A percentile compares a stretch with the other conserved stretches of the same genome.
Conservation (phyloP, 2,888 invertebrate species). For the Rotaria socialis region DNA sequence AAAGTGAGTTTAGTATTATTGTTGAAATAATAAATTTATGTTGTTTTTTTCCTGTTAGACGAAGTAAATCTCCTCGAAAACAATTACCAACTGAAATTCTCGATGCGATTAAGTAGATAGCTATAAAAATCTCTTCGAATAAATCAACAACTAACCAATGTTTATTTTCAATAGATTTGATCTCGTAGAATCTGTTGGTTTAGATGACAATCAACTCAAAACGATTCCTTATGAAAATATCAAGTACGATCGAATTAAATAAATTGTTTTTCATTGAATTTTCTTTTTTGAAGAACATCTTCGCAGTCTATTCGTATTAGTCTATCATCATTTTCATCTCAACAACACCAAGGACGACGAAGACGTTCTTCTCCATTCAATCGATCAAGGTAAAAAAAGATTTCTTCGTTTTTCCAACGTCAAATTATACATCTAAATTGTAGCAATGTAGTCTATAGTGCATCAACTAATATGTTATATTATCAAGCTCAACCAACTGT, state of each 20-base stretch:
- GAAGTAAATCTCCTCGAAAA: constrained; percentile 26
- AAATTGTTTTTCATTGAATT: neutral
- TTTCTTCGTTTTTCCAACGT: neutral
- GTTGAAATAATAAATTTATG: neutral
- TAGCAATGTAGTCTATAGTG: neutral
- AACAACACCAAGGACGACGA: neutral
- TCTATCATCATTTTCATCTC: neutral
- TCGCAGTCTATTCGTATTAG: neutral
- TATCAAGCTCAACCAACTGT: too few species aligned
- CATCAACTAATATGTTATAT: neutral
- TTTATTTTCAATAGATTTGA: neutral
- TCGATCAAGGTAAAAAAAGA: neutral
- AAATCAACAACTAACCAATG: too few species aligned
- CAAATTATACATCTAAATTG: neutral
- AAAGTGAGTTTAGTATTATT: neutral
- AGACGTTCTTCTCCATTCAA: neutral
- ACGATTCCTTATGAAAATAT: neutral
- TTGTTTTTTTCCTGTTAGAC: neutral
- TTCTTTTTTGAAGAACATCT: neutral
- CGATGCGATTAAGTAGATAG: neutral
- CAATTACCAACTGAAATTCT: constrained; percentile 9
- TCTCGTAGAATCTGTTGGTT: neutral
- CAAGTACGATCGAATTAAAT: neutral
- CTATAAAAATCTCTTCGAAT: too few species aligned
- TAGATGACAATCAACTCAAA: constrained; percentile 21